Conservation (phyloP, 2,888 invertebrate genomes). For the Nomada hirtipes region DNA sequence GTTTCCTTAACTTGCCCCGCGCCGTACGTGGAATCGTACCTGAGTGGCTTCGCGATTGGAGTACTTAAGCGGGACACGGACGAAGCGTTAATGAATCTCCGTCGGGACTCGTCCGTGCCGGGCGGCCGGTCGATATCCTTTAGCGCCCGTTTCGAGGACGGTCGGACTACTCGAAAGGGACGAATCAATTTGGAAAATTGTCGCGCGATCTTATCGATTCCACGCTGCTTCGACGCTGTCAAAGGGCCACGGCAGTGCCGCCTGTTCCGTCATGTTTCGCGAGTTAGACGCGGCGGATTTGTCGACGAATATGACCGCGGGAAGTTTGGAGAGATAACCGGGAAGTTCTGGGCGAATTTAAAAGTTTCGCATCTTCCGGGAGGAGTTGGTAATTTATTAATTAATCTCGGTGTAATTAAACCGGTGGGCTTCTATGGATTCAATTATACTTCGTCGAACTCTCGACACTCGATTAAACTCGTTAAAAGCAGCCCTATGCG, state of each 20-base stretch:
- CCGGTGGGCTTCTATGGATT: slow-evolving; percentile 27
- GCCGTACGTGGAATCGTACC: slow-evolving; percentile 64
- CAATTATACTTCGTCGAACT: slow-evolving; percentile 31
- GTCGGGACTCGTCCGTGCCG: slow-evolving; percentile 66
- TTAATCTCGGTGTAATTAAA: slow-evolving; percentile 35
- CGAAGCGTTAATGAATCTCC: slow-evolving; percentile 75
- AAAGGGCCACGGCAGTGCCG: no score
- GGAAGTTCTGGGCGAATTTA: slow-evolving; percentile 11
- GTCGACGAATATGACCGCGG: slow-evolving; percentile 6
- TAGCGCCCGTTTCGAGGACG: slow-evolving; percentile 39
- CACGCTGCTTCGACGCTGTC: neutral
- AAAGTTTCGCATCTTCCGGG: slow-evolving; percentile 23
- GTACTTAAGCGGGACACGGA: slow-evolving; percentile 72
- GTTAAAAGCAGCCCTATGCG: slow-evolving; percentile 32
- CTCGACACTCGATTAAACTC: slow-evolving; percentile 36
- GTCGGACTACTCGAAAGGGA: slow-evolving; percentile 58
- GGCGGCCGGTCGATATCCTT: slow-evolving; percentile 64
- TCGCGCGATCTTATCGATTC: slow-evolving; percentile 16
- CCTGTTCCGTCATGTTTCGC: neutral
- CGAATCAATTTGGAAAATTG: slow-evolving; percentile 64
- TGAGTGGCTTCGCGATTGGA: slow-evolving; percentile 74
- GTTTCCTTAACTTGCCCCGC: neutral
- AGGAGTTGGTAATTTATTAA: slow-evolving; percentile 36
- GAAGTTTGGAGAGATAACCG: neutral
- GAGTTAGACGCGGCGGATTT: neutral